Evolutionary conservation across 2,113 vertebrate species (phyloP).

Genomic region (Oncorhynchus nerka): DNA sequence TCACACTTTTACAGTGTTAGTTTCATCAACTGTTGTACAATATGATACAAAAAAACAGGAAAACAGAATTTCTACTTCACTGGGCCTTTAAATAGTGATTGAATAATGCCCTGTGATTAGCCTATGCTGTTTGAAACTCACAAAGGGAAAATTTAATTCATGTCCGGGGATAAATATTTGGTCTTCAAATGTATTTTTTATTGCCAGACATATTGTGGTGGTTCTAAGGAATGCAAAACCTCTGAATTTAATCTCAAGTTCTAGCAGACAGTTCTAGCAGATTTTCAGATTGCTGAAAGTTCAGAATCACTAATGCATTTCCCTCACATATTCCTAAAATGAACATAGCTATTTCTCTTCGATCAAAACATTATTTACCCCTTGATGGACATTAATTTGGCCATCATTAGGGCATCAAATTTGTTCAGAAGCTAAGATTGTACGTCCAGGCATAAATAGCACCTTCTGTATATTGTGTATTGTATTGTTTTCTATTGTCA

Average conservation of each 20-base stretch:
- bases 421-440: no score
- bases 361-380: no score
- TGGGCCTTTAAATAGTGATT: no score
- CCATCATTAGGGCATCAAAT: neutral
- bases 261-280: neutral
- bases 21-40: no score
- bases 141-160: constrained; percentile 9
- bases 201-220: neutral
- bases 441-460: no score
- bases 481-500: no score
- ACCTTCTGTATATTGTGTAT: no score
- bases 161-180: neutral
- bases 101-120: neutral
- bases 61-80: no score
- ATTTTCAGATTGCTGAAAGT: neutral
- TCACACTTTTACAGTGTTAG: no score
- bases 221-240: neutral
- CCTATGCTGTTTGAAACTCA: constrained; percentile 16
- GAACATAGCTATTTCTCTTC: no score
- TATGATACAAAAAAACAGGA: no score
- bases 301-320: neutral
- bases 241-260: neutral
- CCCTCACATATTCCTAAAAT: neutral
- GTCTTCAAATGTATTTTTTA: neutral
- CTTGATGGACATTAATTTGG: neutral